Evolutionary conservation across 2,113 vertebrate genomes (phyloP).

Genomic region (Syngnathus typhle): DNA sequence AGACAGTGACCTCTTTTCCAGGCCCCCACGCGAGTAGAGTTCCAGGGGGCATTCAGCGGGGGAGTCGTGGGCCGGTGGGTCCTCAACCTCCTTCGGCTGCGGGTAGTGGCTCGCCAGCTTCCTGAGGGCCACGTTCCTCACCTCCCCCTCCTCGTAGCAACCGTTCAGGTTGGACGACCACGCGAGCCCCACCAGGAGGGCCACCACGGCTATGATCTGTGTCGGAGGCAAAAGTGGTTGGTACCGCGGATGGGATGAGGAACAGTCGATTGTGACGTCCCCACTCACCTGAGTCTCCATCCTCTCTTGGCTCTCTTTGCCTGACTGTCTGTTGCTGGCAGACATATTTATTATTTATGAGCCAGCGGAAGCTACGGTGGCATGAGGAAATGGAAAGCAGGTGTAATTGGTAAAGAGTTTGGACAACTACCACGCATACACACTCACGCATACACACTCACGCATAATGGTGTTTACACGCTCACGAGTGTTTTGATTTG

Average conservation of each 20-base stretch:
- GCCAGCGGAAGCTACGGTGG: slow-evolving; percentile 12
- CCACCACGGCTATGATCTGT: not conserved
- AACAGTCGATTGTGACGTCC: not conserved
- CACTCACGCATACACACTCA: not conserved
- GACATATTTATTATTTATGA: not conserved
- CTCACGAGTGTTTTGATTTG: not conserved
- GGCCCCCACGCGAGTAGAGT: not conserved
- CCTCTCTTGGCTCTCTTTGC: not conserved
- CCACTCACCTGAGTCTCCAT: slow-evolving; percentile 44
- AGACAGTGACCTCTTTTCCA: slow-evolving; percentile 73
- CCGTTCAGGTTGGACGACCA: not conserved
- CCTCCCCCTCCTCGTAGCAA: slow-evolving; percentile 28
- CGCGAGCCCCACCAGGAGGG: slow-evolving; percentile 11
- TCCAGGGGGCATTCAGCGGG: slow-evolving; percentile 19
- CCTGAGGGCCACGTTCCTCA: slow-evolving; percentile 6
- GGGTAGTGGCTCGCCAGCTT: slow-evolving; percentile 16
- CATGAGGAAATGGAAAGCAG: slow-evolving; percentile 57
- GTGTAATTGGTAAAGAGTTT: not conserved
- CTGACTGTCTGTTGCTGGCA: not conserved
- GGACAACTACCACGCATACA: slow-evolving; percentile 26
- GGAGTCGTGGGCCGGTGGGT: fast-evolving
- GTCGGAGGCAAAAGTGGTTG: not conserved
- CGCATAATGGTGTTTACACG: not conserved
- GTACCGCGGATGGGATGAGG: not conserved
- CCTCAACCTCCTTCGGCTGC: fast-evolving